Base-by-base conservation (phyloP, 2,888 invertebrate genomes). In the Nipponacmea schrenckii region DNA sequence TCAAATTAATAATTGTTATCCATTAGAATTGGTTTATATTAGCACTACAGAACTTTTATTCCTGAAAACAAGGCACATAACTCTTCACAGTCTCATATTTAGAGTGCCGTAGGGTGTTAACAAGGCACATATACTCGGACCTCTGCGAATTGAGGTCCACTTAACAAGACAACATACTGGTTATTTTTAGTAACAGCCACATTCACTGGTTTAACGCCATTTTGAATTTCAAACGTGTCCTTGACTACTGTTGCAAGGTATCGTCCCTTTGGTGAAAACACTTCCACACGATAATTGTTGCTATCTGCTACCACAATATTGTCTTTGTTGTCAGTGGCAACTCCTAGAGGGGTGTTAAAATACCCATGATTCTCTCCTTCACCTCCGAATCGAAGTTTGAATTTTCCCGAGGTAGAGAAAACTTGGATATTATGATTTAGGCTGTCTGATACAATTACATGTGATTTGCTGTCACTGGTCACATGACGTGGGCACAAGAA, bases 241-340 rank as follows among this genome's bases (percentile, higher is more conserved):
- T 73, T 68, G 12, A 86, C 80, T 14, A 84, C 69, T 26, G 79
- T 80, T 39, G 78, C 72, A 14, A 80, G 68, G 69, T 80, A 83
- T 14, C 69, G 56, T 3, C 87, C 86, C 67, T 80, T 80, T n/a
- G 75, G 73, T 7, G 77, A 77, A 69, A 83, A 86, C 46, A 81
- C 79, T 73, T 86, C 84, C 17, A 87, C 85, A 44, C 86, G 68
- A 62, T 75, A 81, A 74, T 87, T 86, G 14, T 82, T 82, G 17
- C 79, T 78, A 74, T 87, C 87, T 5, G 86, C 86, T 7, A 87
- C 81, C 20, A 86, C 77, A 48, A 87, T 83, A 62, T 85, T 86
- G 68, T 82, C 79, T 7, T 78, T 72, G 3, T 69, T 67, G 67
- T 86, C 86, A 1, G 79, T 77, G 56, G 84, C 82, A 1, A 87